Conservation (phyloP, 2,113 vertebrate species). For the Polypterus bichir region DNA sequence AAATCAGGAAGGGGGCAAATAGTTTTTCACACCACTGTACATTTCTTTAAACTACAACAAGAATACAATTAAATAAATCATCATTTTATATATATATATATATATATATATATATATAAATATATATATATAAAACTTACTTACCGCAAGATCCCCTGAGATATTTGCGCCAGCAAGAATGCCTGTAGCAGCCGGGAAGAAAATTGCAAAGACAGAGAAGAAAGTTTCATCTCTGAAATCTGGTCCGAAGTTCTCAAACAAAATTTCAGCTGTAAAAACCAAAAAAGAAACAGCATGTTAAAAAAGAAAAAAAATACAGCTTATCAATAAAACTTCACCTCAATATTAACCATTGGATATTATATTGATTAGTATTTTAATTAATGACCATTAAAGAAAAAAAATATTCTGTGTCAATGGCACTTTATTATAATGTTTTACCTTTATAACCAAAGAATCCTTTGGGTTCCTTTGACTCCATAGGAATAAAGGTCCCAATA, state of each 20-base stretch:
- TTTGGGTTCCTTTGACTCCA: conserved; percentile 64
- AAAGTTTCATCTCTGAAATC: conserved; percentile 71
- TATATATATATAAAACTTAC: conserved; percentile 26
- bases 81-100: too few species aligned
- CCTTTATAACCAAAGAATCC: conserved; percentile 86
- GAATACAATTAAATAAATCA: too few species aligned
- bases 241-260: conserved; percentile 89
- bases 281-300: not conserved
- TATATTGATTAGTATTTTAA: too few species aligned
- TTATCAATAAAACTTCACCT: too few species aligned
- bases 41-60: too few species aligned
- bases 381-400: conserved; percentile 8
- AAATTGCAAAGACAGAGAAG: conserved; percentile 92
- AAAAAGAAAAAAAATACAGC: too few species aligned
- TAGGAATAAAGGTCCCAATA: conserved; percentile 79
- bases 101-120: too few species aligned
- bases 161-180: conserved; percentile 97
- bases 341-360: too few species aligned
- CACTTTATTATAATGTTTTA: conserved; percentile 30
- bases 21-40: too few species aligned
- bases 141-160: conserved; percentile 92
- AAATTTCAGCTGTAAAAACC: conserved; percentile 55
- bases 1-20: too few species aligned
- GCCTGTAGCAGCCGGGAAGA: conserved; percentile 95
- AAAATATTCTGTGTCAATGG: conserved; percentile 11